Evolutionary conservation across 2,888 invertebrate genomes (phyloP), one percentile per base, ranked within the genome.

Genomic region (Lochmaea capreae): DNA sequence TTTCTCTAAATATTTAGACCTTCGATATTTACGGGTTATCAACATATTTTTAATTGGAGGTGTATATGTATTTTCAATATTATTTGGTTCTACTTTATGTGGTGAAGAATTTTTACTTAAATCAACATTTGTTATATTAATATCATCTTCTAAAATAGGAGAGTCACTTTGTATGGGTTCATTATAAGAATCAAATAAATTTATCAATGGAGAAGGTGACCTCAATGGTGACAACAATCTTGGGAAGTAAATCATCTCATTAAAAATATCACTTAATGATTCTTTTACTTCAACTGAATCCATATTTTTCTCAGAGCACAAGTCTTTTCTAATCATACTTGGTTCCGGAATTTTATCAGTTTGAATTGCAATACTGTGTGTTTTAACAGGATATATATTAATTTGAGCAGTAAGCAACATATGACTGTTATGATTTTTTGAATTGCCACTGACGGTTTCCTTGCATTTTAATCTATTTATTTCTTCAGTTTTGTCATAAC

Each of bases 161-260:
- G 26, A 12, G 11, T 57, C 12, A 67, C 72, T 67, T 22, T 71
- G 57, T 39, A 67, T 72, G 43, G 67, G 46, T 52, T 63, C 46
- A 18, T 43, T 61, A 42, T 11, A 22, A 3, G 16, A 22, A 26
- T 59, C n/a, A 26, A 65, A 49, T n/a, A 57, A 43, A 18, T 72
- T 11, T n/a, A 58, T 43, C 54, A 8, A 11, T 63, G 54, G 67
- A 43, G 61, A 46, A 65, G 18, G 11, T 39, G 65, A 68, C 43
- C 72, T 72, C 54, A 61, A 22, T 43, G 67, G 74, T 58, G 80
- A 79, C 61, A 80, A 49, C 39, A 72, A 26, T 52, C 4, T 16
- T 42, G 79, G 73, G 16, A 76, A 11, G 54, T 63, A 42, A 59
- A 72, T 76, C 80, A 81, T 80, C 61, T 81, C 78, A 43, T 71